Percentiles rank a stretch among this genome's conserved stretches.
Conservation (phyloP, 2,797 vertebrate genomes). For the Gallinago solitaria region DNA sequence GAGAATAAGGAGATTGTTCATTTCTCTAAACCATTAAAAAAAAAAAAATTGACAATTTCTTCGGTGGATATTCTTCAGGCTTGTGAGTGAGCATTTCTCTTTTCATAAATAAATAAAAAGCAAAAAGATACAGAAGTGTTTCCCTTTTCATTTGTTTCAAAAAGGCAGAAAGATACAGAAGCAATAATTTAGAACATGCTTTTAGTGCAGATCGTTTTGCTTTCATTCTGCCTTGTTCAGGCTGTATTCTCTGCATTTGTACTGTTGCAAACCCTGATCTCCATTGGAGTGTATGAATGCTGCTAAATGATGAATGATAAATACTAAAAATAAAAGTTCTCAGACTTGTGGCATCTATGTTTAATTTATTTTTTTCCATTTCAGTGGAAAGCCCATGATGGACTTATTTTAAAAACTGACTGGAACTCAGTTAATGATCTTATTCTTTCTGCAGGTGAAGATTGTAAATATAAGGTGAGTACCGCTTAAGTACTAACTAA, state of each 20-base stretch:
- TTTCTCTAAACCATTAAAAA: background rate
- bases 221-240: background rate
- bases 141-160: background rate
- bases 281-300: background rate
- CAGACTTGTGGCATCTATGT: background rate
- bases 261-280: background rate
- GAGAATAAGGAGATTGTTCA: background rate
- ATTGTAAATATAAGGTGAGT: slow-evolving; percentile 95
- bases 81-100: background rate
- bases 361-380: background rate
- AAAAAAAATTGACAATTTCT: background rate
- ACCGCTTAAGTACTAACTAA: background rate
- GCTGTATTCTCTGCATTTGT: background rate
- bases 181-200: background rate
- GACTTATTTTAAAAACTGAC: slow-evolving; percentile 92
- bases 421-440: slow-evolving; percentile 96
- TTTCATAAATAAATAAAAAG: background rate
- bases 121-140: background rate
- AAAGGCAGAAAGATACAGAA: background rate
- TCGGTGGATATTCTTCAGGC: background rate
- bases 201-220: background rate
- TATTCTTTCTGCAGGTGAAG: slow-evolving; percentile 93
- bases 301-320: background rate
- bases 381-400: slow-evolving; percentile 98
- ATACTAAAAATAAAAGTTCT: background rate